These are phyloP conservation scores for Himantopus leucocephalus DNA, from an alignment of 2,113 vertebrate genomes.

Conservation along the genomic window DNA sequence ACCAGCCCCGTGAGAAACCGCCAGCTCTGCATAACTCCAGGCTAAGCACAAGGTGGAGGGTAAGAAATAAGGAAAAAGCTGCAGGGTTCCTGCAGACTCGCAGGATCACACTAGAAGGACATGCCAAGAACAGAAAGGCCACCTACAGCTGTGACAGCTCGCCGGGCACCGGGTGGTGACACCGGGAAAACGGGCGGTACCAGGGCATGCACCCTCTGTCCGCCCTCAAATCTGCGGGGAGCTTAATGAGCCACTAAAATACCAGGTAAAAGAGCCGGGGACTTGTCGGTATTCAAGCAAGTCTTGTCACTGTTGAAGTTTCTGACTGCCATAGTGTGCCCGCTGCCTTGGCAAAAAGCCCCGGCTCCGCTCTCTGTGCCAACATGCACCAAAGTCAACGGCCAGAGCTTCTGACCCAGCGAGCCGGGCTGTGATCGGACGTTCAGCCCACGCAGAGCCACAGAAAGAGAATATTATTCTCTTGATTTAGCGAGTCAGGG, in stretches of 20 bases:
- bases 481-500: neutral
- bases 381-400: neutral
- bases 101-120: neutral
- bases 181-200: neutral
- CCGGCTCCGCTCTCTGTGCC: neutral
- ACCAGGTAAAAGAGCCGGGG: neutral
- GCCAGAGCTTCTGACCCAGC: neutral
- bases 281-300: neutral
- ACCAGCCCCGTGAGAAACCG: neutral
- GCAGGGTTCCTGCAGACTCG: rapidly evolving
- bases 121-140: neutral
- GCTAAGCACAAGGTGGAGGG: neutral
- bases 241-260: neutral
- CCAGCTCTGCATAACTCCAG: neutral
- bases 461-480: neutral
- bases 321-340: neutral
- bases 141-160: neutral
- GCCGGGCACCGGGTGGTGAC: neutral
- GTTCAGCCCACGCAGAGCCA: rapidly evolving
- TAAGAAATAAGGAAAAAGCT: neutral
- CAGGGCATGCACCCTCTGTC: rapidly evolving
- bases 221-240: neutral
- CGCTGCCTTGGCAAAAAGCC: neutral
- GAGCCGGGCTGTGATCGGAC: neutral
- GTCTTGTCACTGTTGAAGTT: neutral